These are phyloP conservation scores for Melanotaenia pygmaea DNA, from an alignment of 2,797 vertebrate species.

Conservation along the genomic window DNA sequence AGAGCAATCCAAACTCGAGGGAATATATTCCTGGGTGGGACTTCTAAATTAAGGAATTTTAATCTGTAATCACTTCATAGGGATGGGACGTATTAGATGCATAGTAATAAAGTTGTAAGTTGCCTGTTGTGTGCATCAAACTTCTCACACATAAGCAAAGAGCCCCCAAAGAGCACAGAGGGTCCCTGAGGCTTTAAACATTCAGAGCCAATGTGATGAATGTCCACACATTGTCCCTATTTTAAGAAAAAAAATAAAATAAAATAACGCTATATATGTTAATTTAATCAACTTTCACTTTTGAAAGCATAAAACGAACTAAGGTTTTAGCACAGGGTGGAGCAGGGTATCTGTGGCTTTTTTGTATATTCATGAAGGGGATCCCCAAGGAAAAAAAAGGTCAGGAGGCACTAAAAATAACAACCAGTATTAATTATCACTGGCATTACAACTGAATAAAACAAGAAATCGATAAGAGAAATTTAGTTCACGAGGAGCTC, in stretches of 20 bases:
- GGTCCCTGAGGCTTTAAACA: neutral
- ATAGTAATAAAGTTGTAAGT: constrained; percentile 27
- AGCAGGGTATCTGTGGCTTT: no score
- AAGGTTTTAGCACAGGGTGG: no score
- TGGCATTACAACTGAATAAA: constrained; percentile 43
- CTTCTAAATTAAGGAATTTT: neutral
- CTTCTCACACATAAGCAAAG: constrained; percentile 6
- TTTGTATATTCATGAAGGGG: no score
- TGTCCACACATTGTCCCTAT: no score
- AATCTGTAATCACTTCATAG: constrained; percentile 1
- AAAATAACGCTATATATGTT: no score
- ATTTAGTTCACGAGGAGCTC: constrained; percentile 25
- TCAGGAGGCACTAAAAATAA: neutral
- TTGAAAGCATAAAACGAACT: constrained; percentile 33
- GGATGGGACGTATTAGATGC: constrained; percentile 13
- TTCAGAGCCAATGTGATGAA: no score
- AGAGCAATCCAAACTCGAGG: neutral
- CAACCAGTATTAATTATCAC: constrained; percentile 51
- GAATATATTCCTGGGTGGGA: neutral
- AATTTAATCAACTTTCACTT: no score
- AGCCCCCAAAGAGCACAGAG: no score
- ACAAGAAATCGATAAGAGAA: constrained; percentile 24
- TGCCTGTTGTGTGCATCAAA: constrained; percentile 11
- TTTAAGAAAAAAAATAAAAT: no score
- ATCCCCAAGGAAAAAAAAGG: no score